These are phyloP conservation scores for Drosophila mulleri DNA, from an alignment of 2,888 invertebrate genomes.

Conservation along the genomic window DNA sequence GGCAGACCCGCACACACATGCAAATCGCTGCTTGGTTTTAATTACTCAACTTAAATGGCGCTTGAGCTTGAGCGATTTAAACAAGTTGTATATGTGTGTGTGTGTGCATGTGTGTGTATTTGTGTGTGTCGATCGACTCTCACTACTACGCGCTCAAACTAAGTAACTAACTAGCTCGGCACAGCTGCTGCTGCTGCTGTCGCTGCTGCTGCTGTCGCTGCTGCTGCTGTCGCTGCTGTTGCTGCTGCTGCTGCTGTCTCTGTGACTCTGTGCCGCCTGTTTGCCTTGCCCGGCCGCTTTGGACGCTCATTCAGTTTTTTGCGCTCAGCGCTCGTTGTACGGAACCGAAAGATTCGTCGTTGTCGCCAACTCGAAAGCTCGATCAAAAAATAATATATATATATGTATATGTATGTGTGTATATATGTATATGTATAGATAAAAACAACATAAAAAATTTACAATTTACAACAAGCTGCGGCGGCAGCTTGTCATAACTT, in stretches of 20 bases:
- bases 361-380: conserved; percentile 61
- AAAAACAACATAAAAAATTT: conserved; percentile 28
- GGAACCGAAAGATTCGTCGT: conserved; percentile 72
- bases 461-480: conserved; percentile 45
- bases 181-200: conserved; percentile 34
- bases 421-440: conserved; percentile 8
- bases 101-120: conserved; percentile 31
- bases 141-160: conserved; percentile 75
- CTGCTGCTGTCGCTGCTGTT: conserved; percentile 10
- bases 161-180: conserved; percentile 75
- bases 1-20: conserved; percentile 41
- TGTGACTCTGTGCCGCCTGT: conserved; percentile 67
- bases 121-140: conserved; percentile 70
- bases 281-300: conserved; percentile 77
- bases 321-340: conserved; percentile 79
- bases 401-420: conserved; percentile 10
- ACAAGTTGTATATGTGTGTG: conserved; percentile 64
- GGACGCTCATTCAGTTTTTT: conserved; percentile 79
- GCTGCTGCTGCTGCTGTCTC: conserved; percentile 20
- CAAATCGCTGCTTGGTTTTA: conserved; percentile 74
- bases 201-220: conserved; percentile 19
- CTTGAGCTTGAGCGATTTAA: conserved; percentile 78
- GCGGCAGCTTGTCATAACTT: conserved; percentile 55
- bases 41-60: conserved; percentile 81
- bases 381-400: conserved; percentile 33